Evolutionary conservation across 2,797 vertebrate genomes (phyloP), one percentile per base, ranked within the genome.

Genomic region (Clarias fuscus): DNA sequence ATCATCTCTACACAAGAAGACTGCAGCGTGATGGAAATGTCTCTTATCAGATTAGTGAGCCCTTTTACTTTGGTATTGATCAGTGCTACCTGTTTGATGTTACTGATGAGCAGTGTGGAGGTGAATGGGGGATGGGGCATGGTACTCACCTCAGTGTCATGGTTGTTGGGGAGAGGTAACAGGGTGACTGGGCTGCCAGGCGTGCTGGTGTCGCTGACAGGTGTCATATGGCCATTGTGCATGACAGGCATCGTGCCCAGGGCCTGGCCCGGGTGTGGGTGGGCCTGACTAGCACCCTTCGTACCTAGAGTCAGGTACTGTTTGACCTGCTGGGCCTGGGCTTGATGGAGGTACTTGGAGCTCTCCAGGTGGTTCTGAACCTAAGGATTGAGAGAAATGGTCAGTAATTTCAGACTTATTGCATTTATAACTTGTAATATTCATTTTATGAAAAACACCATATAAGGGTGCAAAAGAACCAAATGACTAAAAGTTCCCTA

Each of bases 341-440:
- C 91, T 92, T 97, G 97, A 82, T 97, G 96, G 81, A 97, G 92
- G 75, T 97, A 97, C 90, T 97, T 97, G 91, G 97, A 95, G 90
- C 95, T 97, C 93, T 99, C 98, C 93, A 98, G 93, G 91, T 98
- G 97, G 86, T 93, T 95, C 93, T 97, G 96, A 88, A 98, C 97
- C 98, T 99, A 90, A 3, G 83, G 40, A 85, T 82, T 67, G 43
- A 91, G 56, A 89, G 58, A 3, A 37, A 33, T 48, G 88, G 43
- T 53, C 17, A 37, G 59, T 48, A 11, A 58, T 22, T 48, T 53
- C 24, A 65, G 61, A 17, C 6, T 48, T 30, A 37, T 62, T 65
- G 15, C 64, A 53, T 0, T 22, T 33, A 82, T 82, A 56, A 67
- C 43, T 33, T 43, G 20, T 22, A 22, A 78, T 62, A 8, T 1